Conservation (phyloP, 2,797 vertebrate species). For the Hydrophis major region DNA sequence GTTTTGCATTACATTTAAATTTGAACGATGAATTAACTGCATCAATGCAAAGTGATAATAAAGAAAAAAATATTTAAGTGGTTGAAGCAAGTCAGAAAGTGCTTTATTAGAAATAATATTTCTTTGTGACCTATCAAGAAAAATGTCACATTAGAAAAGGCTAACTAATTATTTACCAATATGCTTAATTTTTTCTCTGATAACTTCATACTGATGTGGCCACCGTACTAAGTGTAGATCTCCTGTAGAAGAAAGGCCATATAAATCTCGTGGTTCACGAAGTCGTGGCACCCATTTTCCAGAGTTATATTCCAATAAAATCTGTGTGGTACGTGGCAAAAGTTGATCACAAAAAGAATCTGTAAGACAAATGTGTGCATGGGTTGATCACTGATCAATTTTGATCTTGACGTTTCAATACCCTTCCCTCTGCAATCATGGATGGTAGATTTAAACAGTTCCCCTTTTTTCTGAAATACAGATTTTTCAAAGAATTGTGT, state of each 20-base stretch:
- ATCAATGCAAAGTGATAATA: not conserved
- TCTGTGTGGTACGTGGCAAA: slow-evolving; percentile 68
- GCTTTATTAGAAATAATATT: not conserved
- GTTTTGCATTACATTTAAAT: slow-evolving; percentile 1
- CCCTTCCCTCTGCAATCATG: not conserved
- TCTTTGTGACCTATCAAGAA: not conserved
- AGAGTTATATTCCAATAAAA: slow-evolving; percentile 64
- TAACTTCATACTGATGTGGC: slow-evolving; percentile 74
- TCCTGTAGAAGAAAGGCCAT: slow-evolving; percentile 54
- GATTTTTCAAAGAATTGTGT: not conserved
- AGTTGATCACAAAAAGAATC: slow-evolving; percentile 38
- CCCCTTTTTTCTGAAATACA: not conserved
- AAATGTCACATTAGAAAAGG: not conserved
- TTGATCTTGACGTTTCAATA: not conserved
- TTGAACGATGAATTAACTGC: not conserved
- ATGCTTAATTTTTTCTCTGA: slow-evolving; percentile 71
- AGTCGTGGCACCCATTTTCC: slow-evolving; percentile 65
- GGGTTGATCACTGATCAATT: not conserved
- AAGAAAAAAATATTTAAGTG: not conserved
- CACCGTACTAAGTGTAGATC: slow-evolving; percentile 68
- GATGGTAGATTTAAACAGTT: not conserved
- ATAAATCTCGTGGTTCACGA: slow-evolving; percentile 65
- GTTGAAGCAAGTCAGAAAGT: not conserved
- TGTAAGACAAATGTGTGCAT: slow-evolving; percentile 34
- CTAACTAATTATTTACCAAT: slow-evolving; percentile 66